Evolutionary conservation across 2,888 invertebrate species (phyloP).

Genomic region (Volucella inflata): DNA sequence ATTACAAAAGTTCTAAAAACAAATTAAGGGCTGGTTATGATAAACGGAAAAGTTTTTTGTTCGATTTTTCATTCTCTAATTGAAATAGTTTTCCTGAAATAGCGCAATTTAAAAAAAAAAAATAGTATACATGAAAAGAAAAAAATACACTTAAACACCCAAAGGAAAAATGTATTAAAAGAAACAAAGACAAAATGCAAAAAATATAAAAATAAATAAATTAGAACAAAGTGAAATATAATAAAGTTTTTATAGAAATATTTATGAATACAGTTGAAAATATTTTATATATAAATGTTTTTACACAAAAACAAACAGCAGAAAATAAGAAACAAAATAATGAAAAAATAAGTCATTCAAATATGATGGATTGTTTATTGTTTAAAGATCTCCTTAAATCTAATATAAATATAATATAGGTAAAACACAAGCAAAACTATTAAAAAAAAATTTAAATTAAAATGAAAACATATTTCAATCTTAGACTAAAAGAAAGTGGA

Average conservation of each 20-base stretch:
- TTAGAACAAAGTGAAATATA: constrained; percentile 63
- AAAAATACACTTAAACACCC: constrained; percentile 47
- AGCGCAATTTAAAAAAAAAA: constrained; percentile 54
- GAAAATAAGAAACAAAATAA: constrained; percentile 33
- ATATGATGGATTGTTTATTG: constrained; percentile 53
- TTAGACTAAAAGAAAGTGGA: constrained; percentile 20
- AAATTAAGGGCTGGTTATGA: constrained; percentile 83
- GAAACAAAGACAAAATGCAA: constrained; percentile 36
- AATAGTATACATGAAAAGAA: constrained; percentile 11
- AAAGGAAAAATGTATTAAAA: constrained; percentile 46
- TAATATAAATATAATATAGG: constrained; percentile 38
- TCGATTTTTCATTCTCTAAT: constrained; percentile 27
- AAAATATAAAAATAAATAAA: too few species aligned
- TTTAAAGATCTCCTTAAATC: constrained; percentile 44
- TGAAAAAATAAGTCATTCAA: constrained; percentile 36
- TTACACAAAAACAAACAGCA: constrained; percentile 69
- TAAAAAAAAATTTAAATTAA: constrained; percentile 35
- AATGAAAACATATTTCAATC: constrained; percentile 29
- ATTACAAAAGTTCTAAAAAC: constrained; percentile 33
- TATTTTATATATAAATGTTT: constrained; percentile 75
- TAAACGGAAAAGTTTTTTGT: constrained; percentile 81
- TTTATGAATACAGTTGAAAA: constrained; percentile 73
- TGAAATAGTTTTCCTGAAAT: constrained; percentile 52
- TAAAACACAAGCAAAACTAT: constrained; percentile 47
- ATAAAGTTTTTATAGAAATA: constrained; percentile 72